These are phyloP conservation scores for Xyrichtys novacula DNA, from an alignment of 2,797 vertebrate species.

Conservation along the genomic window DNA sequence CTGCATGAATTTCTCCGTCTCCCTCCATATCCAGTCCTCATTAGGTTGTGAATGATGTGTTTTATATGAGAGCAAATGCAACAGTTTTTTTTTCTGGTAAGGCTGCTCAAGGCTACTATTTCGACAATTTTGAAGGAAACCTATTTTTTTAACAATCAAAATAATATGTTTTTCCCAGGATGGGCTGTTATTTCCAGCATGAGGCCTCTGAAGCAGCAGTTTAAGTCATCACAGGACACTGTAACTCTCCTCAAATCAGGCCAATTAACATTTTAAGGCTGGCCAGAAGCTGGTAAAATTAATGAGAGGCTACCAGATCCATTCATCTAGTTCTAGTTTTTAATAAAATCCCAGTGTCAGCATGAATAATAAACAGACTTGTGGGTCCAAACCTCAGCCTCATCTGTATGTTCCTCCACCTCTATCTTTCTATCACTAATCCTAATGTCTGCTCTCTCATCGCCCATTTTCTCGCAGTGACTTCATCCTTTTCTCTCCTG, in stretches of 20 bases:
- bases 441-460: conserved; percentile 66
- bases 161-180: conserved; percentile 13
- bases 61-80: conserved; percentile 6
- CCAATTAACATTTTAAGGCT: conserved; percentile 49
- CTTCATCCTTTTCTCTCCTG: conserved; percentile 62
- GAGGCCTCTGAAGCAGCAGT: conserved; percentile 28
- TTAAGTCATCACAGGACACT: conserved; percentile 20
- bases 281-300: conserved; percentile 41
- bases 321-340: conserved; percentile 39
- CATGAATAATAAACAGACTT: conserved; percentile 53
- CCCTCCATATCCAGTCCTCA: conserved; percentile 39
- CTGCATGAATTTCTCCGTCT: conserved; percentile 10
- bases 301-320: conserved; percentile 21
- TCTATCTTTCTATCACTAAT: conserved; percentile 55
- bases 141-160: conserved; percentile 10
- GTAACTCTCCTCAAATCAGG: conserved; percentile 23
- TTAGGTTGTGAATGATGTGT: conserved; percentile 41
- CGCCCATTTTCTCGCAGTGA: conserved; percentile 51
- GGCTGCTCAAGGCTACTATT: conserved; percentile 16
- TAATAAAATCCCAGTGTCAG: conserved; percentile 51
- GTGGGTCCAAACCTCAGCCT: conserved; percentile 27
- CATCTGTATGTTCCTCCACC: conserved; percentile 52
- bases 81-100: conserved; percentile 15
- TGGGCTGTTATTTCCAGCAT: conserved; percentile 15
- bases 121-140: conserved; percentile 11